Conservation (phyloP, 2,888 invertebrate species). For the Sicus ferrugineus region DNA sequence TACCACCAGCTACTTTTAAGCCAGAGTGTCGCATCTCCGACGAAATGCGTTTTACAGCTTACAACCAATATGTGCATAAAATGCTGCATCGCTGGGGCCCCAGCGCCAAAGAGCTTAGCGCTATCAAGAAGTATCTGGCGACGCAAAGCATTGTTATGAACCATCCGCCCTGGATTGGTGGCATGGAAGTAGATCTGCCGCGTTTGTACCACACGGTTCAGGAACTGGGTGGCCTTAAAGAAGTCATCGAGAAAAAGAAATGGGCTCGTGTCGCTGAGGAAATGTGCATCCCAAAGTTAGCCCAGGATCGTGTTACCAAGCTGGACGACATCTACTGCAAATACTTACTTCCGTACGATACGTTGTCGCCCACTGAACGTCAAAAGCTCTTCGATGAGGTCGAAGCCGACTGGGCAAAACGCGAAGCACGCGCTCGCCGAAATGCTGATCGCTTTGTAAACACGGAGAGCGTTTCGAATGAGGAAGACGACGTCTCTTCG, state of each 20-base stretch:
- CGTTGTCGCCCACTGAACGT: slow-evolving; percentile 80
- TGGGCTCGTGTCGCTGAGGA: slow-evolving; percentile 89
- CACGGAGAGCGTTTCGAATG: slow-evolving; percentile 63
- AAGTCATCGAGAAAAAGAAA: slow-evolving; percentile 85
- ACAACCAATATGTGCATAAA: slow-evolving; percentile 89
- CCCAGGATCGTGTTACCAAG: slow-evolving; percentile 81
- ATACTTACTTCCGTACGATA: slow-evolving; percentile 88
- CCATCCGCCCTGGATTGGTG: slow-evolving; percentile 85
- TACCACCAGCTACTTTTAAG: slow-evolving; percentile 81
- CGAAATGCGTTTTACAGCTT: slow-evolving; percentile 85
- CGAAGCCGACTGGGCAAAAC: slow-evolving; percentile 77
- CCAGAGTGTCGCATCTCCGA: slow-evolving; percentile 85
- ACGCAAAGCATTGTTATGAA: slow-evolving; percentile 78
- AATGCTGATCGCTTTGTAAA: slow-evolving; percentile 65
- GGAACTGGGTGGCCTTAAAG: slow-evolving; percentile 83
- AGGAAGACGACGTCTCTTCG: slow-evolving; percentile 65
- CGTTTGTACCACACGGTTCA: slow-evolving; percentile 86
- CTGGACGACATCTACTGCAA: slow-evolving; percentile 91
- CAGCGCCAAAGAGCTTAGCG: slow-evolving; percentile 82
- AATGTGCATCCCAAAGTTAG: slow-evolving; percentile 83
- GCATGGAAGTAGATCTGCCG: slow-evolving; percentile 89
- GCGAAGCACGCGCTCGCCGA: slow-evolving; percentile 68
- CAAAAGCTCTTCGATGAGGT: slow-evolving; percentile 77
- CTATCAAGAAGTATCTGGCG: slow-evolving; percentile 82
- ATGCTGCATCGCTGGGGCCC: slow-evolving; percentile 90